A percentile compares a stretch with the other conserved stretches of the same genome.
Evolutionary conservation across 2,888 invertebrate species (phyloP).

Genomic region (Hypolimnas misippus): DNA sequence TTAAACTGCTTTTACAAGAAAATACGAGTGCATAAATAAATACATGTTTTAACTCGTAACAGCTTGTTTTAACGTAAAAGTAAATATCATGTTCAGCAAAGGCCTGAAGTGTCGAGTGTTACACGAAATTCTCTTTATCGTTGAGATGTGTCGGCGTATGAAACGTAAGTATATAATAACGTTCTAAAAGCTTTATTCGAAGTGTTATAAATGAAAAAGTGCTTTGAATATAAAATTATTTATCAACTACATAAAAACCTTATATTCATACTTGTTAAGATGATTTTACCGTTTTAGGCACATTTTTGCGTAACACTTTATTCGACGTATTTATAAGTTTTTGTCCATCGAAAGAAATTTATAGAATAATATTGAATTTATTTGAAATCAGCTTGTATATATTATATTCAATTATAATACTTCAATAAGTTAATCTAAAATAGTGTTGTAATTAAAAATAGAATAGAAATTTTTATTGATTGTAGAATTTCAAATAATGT

Average conservation of each 20-base stretch:
- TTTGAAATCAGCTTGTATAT: no score
- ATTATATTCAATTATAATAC: no score
- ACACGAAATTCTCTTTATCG: constrained; percentile 11
- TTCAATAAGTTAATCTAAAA: no score
- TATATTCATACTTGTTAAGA: neutral
- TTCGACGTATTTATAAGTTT: no score
- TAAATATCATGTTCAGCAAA: constrained; percentile 8
- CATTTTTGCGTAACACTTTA: no score
- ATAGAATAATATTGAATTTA: no score
- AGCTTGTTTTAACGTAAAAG: constrained; percentile 5
- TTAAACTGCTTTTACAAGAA: neutral
- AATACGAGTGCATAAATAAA: neutral
- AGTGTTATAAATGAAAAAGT: neutral
- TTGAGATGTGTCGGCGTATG: neutral
- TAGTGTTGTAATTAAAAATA: no score
- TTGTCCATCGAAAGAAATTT: no score
- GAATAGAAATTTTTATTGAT: no score
- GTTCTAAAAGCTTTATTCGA: constrained; percentile 8
- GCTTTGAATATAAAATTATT: neutral
- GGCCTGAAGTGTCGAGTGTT: neutral
- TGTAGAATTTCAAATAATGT: no score
- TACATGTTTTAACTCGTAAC: neutral
- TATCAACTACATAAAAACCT: no score
- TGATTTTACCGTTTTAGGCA: no score
- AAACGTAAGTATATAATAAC: constrained; percentile 8